Evolutionary conservation across 2,113 vertebrate species (phyloP).

Genomic region (Tachuris rubrigastra): DNA sequence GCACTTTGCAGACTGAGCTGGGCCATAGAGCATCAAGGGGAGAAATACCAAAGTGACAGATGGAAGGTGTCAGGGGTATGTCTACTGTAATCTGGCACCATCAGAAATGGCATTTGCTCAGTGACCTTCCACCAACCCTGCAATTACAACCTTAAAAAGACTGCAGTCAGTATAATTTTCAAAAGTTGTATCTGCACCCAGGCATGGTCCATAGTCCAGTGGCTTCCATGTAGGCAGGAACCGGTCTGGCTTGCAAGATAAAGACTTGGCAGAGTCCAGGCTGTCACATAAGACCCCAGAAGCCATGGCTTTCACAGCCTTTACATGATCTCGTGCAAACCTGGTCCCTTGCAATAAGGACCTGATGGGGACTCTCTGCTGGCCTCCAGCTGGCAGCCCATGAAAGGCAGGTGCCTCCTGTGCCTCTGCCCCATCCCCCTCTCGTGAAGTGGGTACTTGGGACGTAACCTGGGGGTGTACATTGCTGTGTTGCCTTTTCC

Average conservation of each 20-base stretch:
- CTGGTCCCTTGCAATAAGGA: background rate
- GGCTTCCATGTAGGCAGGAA: background rate
- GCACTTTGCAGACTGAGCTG: background rate
- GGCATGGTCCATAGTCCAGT: accelerated
- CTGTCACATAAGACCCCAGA: background rate
- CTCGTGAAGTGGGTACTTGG: accelerated
- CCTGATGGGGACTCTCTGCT: background rate
- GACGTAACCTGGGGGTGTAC: accelerated
- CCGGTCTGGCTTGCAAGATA: background rate
- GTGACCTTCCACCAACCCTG: background rate
- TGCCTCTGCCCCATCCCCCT: background rate
- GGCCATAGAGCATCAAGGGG: background rate
- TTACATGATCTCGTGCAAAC: background rate
- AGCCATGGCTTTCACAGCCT: background rate
- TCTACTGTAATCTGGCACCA: background rate
- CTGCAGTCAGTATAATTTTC: accelerated
- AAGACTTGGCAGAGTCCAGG: background rate
- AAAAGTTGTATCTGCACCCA: background rate
- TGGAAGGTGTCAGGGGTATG: background rate
- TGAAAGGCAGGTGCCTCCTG: background rate
- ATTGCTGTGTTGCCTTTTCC: background rate
- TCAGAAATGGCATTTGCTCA: background rate
- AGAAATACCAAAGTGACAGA: background rate
- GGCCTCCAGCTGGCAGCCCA: background rate
- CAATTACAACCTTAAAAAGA: background rate